Conservation (phyloP, 2,113 vertebrate genomes). For the Centropus bengalensis region DNA sequence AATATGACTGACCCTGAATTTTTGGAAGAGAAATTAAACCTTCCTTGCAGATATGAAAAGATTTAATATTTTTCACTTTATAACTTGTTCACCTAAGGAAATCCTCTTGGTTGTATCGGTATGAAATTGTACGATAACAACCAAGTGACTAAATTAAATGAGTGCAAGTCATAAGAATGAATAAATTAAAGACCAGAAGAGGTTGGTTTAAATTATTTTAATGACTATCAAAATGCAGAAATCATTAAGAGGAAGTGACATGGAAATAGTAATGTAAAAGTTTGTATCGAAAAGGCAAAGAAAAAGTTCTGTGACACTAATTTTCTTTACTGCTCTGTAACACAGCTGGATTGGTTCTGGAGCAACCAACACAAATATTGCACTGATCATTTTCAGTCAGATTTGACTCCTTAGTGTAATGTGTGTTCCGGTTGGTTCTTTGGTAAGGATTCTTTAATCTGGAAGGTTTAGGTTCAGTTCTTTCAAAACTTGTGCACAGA, state of each 20-base stretch:
- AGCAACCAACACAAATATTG: background rate
- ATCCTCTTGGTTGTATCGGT: background rate
- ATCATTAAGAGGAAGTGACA: background rate
- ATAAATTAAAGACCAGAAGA: background rate
- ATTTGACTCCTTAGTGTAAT: background rate
- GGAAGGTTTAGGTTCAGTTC: background rate
- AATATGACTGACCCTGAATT: background rate
- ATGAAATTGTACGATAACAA: background rate
- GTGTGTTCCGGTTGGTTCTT: background rate
- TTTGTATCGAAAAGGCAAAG: background rate
- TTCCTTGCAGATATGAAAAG: background rate
- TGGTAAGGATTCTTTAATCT: background rate
- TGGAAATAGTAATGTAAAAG: background rate
- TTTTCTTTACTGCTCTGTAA: background rate
- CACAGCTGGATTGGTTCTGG: background rate
- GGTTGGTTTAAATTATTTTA: background rate
- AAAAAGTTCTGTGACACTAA: background rate
- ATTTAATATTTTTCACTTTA: background rate
- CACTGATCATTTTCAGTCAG: background rate
- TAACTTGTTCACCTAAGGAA: background rate
- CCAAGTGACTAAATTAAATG: background rate
- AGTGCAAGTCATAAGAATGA: background rate
- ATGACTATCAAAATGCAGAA: background rate
- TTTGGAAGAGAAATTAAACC: conserved; percentile 7
- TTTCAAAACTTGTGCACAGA: background rate